phyloP scores from a whole-genome alignment of 2,113 vertebrate species.

The Siniperca chuatsi region DNA sequence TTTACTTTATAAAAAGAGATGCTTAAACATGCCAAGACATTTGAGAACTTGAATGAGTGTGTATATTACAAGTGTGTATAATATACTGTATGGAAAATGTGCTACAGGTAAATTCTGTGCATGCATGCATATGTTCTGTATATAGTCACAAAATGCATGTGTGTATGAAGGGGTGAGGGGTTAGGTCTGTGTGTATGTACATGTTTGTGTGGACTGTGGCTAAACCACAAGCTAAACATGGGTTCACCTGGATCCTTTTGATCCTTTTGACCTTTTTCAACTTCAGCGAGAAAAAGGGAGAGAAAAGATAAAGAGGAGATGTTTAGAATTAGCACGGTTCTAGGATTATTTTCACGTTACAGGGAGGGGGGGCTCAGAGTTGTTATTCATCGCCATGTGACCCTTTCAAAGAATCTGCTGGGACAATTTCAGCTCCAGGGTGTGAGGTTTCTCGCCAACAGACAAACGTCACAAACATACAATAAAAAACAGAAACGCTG shows the following conservation, averaged over 20 bases:
- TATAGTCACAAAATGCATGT: slow-evolving; percentile 27
- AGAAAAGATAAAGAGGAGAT: slow-evolving; percentile 93
- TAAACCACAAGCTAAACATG: slow-evolving; percentile 94
- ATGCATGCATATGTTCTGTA: slow-evolving; percentile 53
- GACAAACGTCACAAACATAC: slow-evolving; percentile 75
- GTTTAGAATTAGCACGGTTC: slow-evolving; percentile 89
- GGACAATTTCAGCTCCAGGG: slow-evolving; percentile 66
- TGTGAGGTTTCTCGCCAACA: slow-evolving; percentile 67
- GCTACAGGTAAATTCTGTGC: slow-evolving; percentile 19
- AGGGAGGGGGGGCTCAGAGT: slow-evolving; percentile 25
- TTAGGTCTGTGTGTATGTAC: slow-evolving; percentile 3
- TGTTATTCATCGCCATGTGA: slow-evolving; percentile 64
- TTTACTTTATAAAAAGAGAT: slow-evolving; percentile 49
- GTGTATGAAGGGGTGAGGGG: slow-evolving; percentile 7
- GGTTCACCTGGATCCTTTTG: slow-evolving; percentile 99
- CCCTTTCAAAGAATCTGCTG: slow-evolving; percentile 72
- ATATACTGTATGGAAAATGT: slow-evolving; percentile 30
- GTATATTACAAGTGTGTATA: slow-evolving; percentile 34
- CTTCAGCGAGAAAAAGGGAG: slow-evolving; percentile 90
- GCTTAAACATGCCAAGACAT: slow-evolving; percentile 65
- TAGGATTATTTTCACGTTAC: slow-evolving; percentile 60
- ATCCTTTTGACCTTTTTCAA: slow-evolving; percentile 93
- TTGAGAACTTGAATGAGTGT: slow-evolving; percentile 35
- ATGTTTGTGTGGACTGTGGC: slow-evolving; percentile 68
- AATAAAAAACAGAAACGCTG: slow-evolving; percentile 77